These are phyloP conservation scores for Galeruca laticollis DNA, from an alignment of 2,888 invertebrate genomes.

Conservation along the genomic window DNA sequence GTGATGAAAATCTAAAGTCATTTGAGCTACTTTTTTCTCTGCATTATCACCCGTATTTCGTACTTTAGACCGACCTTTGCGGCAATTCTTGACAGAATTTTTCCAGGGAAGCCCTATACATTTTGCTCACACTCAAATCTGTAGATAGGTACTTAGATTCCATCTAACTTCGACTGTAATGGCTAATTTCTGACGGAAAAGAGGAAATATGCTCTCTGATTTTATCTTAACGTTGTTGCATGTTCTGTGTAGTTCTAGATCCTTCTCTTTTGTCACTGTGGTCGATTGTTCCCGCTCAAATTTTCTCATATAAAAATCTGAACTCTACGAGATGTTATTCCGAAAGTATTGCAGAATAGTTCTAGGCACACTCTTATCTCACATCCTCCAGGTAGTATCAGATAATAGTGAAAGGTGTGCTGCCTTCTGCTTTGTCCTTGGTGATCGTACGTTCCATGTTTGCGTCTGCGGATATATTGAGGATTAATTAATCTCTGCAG, in stretches of 20 bases:
- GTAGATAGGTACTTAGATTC: slow-evolving; percentile 22
- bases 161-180: slow-evolving; percentile 24
- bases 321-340: slow-evolving; percentile 24
- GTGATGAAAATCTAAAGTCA: slow-evolving; percentile 22
- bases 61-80: slow-evolving; percentile 29
- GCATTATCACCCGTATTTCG: slow-evolving; percentile 30
- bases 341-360: slow-evolving; percentile 22
- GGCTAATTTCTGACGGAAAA: slow-evolving; percentile 24
- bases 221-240: slow-evolving; percentile 10
- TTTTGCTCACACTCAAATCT: slow-evolving; percentile 19
- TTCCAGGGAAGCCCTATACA: not conserved
- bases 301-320: slow-evolving; percentile 31
- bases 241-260: slow-evolving; percentile 13
- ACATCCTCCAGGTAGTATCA: too few species aligned
- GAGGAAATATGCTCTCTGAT: slow-evolving; percentile 22
- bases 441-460: too few species aligned
- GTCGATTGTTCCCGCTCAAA: slow-evolving; percentile 19
- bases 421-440: too few species aligned
- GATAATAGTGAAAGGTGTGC: too few species aligned
- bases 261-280: slow-evolving; percentile 21
- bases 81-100: slow-evolving; percentile 16
- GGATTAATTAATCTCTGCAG: too few species aligned
- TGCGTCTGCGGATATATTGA: too few species aligned
- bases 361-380: slow-evolving; percentile 4
- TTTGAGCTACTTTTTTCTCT: slow-evolving; percentile 18